Evolutionary conservation across 1,140 invertebrate genomes (phyloP).

Genomic region (Rhysida immarginata): DNA sequence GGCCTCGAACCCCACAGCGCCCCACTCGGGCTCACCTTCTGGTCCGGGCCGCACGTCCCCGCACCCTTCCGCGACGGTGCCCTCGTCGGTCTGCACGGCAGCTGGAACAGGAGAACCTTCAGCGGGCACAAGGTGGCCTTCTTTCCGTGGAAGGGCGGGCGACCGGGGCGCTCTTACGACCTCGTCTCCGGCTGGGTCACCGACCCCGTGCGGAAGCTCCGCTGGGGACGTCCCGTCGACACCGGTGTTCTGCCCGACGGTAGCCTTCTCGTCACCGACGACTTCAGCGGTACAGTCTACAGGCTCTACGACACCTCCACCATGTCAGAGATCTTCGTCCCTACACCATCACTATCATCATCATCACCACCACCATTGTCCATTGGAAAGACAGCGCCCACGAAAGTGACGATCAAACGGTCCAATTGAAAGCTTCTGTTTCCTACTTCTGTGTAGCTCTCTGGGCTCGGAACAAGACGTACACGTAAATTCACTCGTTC

Average conservation of each 20-base stretch:
- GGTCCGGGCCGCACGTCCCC: not conserved
- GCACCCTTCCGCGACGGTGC: not conserved
- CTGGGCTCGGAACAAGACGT: too few species aligned
- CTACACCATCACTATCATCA: too few species aligned
- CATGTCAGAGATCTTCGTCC: too few species aligned
- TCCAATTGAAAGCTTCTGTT: too few species aligned
- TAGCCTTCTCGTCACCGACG: not conserved
- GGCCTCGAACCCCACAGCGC: not conserved
- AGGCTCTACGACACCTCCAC: not conserved
- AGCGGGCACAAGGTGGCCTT: slow-evolving; percentile 2
- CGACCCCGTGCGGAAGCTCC: not conserved
- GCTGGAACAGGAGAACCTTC: not conserved
- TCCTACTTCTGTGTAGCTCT: too few species aligned
- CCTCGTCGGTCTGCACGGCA: not conserved
- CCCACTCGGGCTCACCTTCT: not conserved
- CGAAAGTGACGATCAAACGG: too few species aligned
- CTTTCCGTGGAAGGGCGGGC: not conserved
- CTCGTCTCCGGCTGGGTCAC: slow-evolving; percentile 1
- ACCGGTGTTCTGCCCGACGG: not conserved
- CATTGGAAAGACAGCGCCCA: too few species aligned
- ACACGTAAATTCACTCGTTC: too few species aligned
- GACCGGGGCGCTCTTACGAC: not conserved
- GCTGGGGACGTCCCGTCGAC: slow-evolving; percentile 5
- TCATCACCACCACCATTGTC: too few species aligned
- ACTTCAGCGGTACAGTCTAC: not conserved